These are phyloP conservation scores for Holacanthella duospinosa DNA, from an alignment of 2,888 invertebrate genomes.

Conservation along the genomic window DNA sequence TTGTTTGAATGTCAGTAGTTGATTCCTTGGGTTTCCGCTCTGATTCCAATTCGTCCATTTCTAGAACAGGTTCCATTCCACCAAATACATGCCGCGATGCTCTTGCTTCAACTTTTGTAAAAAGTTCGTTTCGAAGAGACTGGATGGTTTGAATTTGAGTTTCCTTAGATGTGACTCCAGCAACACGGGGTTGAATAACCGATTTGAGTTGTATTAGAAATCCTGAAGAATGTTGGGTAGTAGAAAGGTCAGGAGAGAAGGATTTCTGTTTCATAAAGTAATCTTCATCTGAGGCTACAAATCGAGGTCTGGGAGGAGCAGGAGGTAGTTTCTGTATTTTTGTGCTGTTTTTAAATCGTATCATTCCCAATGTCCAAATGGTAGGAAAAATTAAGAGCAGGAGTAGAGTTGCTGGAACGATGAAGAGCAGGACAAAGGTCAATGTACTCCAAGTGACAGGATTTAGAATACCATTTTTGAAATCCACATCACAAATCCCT, in stretches of 20 bases:
- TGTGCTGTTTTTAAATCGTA: background rate
- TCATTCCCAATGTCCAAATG: background rate
- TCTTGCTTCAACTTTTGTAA: conserved; percentile 1
- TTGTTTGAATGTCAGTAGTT: background rate
- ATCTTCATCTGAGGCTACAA: background rate
- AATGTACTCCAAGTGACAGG: background rate
- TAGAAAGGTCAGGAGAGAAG: background rate
- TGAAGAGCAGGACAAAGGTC: background rate
- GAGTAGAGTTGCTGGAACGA: background rate
- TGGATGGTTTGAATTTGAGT: background rate
- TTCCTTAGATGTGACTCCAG: background rate
- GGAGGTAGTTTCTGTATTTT: background rate
- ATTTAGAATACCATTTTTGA: background rate
- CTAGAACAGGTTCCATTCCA: background rate
- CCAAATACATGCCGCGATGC: background rate
- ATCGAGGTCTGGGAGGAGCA: background rate
- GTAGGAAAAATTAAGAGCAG: background rate
- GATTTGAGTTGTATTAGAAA: background rate
- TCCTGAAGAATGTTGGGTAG: background rate
- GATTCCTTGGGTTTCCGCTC: background rate
- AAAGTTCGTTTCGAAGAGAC: background rate
- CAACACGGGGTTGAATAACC: background rate
- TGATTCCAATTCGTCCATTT: background rate
- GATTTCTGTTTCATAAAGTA: background rate
- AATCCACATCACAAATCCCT: background rate